These are phyloP conservation scores for Cladopsammia gracilis DNA, from an alignment of 64 coral and sea anemone genomes.

Conservation along the genomic window DNA sequence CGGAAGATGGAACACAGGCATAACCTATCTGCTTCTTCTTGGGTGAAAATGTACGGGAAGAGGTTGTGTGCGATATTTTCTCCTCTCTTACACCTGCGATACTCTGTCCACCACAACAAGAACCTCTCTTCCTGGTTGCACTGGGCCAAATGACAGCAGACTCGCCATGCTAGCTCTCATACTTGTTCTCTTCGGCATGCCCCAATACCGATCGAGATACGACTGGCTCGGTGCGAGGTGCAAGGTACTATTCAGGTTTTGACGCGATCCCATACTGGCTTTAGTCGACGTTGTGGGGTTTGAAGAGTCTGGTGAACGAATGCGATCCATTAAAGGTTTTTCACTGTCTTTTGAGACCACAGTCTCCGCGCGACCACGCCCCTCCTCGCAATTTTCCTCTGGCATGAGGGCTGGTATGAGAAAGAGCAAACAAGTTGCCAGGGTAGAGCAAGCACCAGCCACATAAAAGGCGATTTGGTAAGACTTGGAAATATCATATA, in stretches of 20 bases:
- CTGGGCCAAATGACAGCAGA: slow-evolving; percentile 40
- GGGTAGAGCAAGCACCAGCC: slow-evolving; percentile 73
- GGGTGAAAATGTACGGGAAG: neutral
- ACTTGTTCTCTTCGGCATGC: slow-evolving; percentile 64
- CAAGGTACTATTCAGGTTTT: slow-evolving; percentile 12
- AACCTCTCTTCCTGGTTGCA: slow-evolving; percentile 20
- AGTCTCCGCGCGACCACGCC: slow-evolving; percentile 18
- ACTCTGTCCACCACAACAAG: slow-evolving; percentile 67
- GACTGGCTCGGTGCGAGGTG: slow-evolving; percentile 51
- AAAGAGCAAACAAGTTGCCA: slow-evolving; percentile 75
- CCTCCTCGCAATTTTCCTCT: slow-evolving; percentile 6
- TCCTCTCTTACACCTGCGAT: slow-evolving; percentile 45
- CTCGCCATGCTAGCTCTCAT: slow-evolving; percentile 49
- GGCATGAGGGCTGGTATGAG: slow-evolving; percentile 82
- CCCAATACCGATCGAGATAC: slow-evolving; percentile 62
- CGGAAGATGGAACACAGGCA: neutral
- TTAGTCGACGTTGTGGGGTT: slow-evolving; percentile 25
- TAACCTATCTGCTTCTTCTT: neutral
- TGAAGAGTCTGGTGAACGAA: slow-evolving; percentile 49
- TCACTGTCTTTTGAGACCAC: slow-evolving; percentile 28
- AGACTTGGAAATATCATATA: slow-evolving; percentile 85
- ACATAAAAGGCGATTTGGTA: slow-evolving; percentile 92
- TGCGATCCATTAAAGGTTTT: slow-evolving; percentile 23
- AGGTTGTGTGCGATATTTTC: neutral
- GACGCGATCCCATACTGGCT: slow-evolving; percentile 26